Base-by-base conservation (phyloP, 2,888 invertebrate genomes). In the Microctonus brassicae region DNA sequence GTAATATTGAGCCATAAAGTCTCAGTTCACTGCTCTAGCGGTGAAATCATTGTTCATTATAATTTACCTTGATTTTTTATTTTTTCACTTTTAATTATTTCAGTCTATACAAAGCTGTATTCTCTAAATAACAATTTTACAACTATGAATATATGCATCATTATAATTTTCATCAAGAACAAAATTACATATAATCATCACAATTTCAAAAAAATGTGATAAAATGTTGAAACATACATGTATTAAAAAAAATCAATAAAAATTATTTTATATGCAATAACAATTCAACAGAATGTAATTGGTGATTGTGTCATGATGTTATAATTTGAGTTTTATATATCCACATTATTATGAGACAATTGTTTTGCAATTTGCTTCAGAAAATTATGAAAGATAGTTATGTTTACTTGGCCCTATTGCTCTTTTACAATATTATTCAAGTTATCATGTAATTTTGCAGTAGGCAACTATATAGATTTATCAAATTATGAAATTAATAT, bases 331-430 rank as follows among this genome's bases (percentile, higher is more conserved):
- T n/a, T n/a, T n/a, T n/a, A 22, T 22, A 26, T 55, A 24, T 24
- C 55, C 24, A 47, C 17, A 47, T 47, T 5, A 55, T 13, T 24
- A 3, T 22, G 55, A 55, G 24, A 55, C 26, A 55, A 10, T 7
- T 1, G 10, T 11, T 9, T 55, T 13, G 0, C 26, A 55, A 13
- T 24, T 26, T 10, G 55, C 24, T 55, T 55, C 13, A n/a, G 10
- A 17, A 17, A n/a, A 55, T 55, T 26, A 24, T 76, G 76, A 75
- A 75, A 74, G 63, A 64, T 24, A 17, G 33, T 13, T 67, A 36
- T 70, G 26, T 58, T 36, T 20, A 53, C 17, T 47, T 58, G 6
- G 52, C 29, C 53, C 69, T 75, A 63, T 9, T 72, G 52, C 42
- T 63, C 2, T n/a, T 22, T 22, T 6, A 10, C 10, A 24, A 9